Evolutionary conservation across 2,797 vertebrate species (phyloP), one percentile per base, ranked within the genome.

Genomic region (Lophotriccus pileatus): DNA sequence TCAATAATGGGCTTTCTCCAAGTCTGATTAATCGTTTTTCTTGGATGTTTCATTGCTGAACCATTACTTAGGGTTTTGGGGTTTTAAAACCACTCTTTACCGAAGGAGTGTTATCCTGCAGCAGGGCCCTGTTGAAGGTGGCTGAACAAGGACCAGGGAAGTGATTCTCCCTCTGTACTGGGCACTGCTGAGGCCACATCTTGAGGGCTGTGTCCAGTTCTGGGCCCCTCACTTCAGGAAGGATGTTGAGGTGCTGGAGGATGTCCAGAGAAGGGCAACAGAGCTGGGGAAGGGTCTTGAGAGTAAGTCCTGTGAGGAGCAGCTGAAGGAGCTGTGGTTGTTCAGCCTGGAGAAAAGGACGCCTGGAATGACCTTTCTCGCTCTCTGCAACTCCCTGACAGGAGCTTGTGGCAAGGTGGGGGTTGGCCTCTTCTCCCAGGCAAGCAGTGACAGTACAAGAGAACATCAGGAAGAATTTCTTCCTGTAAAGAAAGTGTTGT

Each of bases 131-230:
- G 6, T 18, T 72, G 30, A 37, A n/a, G 36, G 6, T 9, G 28
- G 21, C 30, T 68, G 80, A 68, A 11, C 10, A 2, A 1, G 46
- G 58, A 34, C 22, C 15, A 32, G n/a, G 25, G 12, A 46, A 59
- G 25, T 8, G 21, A 12, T 28, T 52, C 5, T 52, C 21, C 7
- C 9, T 41, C 34, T 30, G 5, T 20, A 1, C 30, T 34, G 50
- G 30, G 50, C 7, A 5, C 37, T 44, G 63, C 43, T 6, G 72
- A 25, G 37, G 21, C 24, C n/a, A 8, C 18, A 12, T 17, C 21
- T 64, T 0, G 0, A 44, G 24, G 37, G n/a, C 44, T 9, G 8
- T 36, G 50, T 46, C 44, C 44, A 17, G 8, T 20, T 58, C n/a
- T 64, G 37, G 34, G 59, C 22, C 46, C 7, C 19, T 36, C 30